A percentile compares a stretch with the other conserved stretches of the same genome.
Conservation (phyloP, 2,797 vertebrate genomes). For the Falco peregrinus region DNA sequence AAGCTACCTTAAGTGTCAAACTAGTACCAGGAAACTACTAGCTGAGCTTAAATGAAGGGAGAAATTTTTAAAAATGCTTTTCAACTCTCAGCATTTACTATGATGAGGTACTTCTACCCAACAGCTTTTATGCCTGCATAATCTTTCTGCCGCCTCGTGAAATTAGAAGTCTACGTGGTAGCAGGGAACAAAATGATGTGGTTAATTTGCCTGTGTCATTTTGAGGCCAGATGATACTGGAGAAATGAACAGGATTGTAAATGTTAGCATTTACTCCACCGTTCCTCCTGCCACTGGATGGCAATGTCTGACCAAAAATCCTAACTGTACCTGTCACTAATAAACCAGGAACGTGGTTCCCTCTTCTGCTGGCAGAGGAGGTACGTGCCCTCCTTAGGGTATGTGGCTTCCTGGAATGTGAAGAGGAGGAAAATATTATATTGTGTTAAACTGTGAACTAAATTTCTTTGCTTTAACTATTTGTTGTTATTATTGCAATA, state of each 20-base stretch:
- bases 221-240: background rate
- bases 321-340: background rate
- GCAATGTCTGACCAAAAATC: slow-evolving; percentile 22
- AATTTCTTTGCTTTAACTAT: background rate
- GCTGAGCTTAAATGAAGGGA: background rate
- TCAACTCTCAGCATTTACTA: background rate
- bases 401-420: background rate
- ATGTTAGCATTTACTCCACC: background rate
- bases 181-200: background rate
- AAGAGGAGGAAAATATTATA: background rate
- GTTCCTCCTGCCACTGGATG: slow-evolving; percentile 40
- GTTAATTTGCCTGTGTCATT: background rate
- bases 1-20: background rate
- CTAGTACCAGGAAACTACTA: background rate
- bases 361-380: background rate
- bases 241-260: background rate
- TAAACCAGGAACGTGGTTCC: background rate
- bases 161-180: background rate
- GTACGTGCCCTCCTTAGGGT: background rate
- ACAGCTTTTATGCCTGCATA: background rate
- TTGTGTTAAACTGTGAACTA: background rate
- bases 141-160: background rate
- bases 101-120: background rate
- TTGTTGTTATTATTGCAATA: background rate
- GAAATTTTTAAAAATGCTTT: background rate